Evolutionary conservation across 2,113 vertebrate genomes (phyloP), one percentile per base, ranked within the genome.

Genomic region (Eolophus roseicapilla): DNA sequence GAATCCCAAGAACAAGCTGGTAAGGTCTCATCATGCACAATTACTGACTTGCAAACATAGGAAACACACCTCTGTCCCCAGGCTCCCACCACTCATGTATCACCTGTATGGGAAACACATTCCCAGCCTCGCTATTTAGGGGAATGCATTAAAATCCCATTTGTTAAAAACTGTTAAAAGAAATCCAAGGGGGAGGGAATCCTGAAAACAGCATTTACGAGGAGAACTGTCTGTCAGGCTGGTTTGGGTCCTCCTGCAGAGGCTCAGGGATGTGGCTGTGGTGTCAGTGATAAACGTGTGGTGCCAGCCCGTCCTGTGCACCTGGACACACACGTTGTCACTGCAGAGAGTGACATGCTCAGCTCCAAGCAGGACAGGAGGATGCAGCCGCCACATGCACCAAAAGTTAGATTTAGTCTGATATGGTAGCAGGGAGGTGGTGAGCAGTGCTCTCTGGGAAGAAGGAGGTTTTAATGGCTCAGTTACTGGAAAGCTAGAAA

Each of bases 271-370:
- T 43, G 71, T 2, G 15, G 21, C 29, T 33, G 13, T 16, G 62
- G 46, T 39, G 12, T 11, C 4, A 13, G 27, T 8, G 31, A 12
- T 1, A 17, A 80, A 25, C 13, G 28, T 0, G 9, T 4, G 55
- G 43, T 53, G 60, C 69, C 88, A 77, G 74, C 44, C 67, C 10
- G 13, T 41, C 64, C 53, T 11, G 2, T 19, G 49, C 0, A 3
- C 43, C 47, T 23, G 14, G 4, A 21, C 37, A 7, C 33, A 11
- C 47, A 7, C 21, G 28, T 4, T 13, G 55, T 57, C 5, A 12
- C 24, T 69, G 60, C 49, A 47, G 21, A 27, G n/a, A 24, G 20
- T 1, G 10, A 20, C 43, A 50, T 31, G 46, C 43, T 67, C n/a
- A 23, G 55, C 55, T 88, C 9, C 46, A 8, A 4, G 60, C 7